These are phyloP conservation scores for Vultur gryphus DNA, from an alignment of 2,797 vertebrate species.

Conservation along the genomic window DNA sequence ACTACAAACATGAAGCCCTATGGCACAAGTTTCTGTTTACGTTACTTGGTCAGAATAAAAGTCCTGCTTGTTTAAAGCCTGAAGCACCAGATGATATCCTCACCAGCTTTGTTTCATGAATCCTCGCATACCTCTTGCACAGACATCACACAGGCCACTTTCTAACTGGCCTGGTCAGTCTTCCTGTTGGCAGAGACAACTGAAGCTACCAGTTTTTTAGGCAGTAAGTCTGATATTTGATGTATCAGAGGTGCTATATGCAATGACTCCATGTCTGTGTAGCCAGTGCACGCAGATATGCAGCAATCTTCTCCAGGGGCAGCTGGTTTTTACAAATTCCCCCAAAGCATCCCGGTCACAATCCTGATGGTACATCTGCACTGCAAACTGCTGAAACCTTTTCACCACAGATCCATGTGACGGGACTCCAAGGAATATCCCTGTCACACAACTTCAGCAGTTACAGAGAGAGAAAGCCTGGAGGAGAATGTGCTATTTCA, in stretches of 20 bases:
- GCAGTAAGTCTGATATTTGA: neutral
- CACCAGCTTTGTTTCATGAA: neutral
- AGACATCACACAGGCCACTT: neutral
- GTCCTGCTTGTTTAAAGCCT: neutral
- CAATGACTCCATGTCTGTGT: neutral
- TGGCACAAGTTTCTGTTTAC: neutral
- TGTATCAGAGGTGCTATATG: neutral
- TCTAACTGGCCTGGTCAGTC: neutral
- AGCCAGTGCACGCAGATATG: neutral
- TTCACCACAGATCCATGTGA: neutral
- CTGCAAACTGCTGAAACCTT: neutral
- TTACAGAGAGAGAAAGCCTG: neutral
- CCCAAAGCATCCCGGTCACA: neutral
- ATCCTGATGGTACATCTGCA: neutral
- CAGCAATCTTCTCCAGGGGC: neutral
- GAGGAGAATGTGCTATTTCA: conserved; percentile 14
- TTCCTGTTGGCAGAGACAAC: neutral
- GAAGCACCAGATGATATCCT: neutral
- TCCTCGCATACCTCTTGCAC: neutral
- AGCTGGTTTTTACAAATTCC: neutral
- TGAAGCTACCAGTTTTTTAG: neutral
- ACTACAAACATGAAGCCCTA: neutral
- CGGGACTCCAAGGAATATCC: neutral
- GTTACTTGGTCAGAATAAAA: neutral
- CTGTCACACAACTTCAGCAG: neutral